Conservation (phyloP, 2,797 vertebrate species). For the Protosalanx chinensis region DNA sequence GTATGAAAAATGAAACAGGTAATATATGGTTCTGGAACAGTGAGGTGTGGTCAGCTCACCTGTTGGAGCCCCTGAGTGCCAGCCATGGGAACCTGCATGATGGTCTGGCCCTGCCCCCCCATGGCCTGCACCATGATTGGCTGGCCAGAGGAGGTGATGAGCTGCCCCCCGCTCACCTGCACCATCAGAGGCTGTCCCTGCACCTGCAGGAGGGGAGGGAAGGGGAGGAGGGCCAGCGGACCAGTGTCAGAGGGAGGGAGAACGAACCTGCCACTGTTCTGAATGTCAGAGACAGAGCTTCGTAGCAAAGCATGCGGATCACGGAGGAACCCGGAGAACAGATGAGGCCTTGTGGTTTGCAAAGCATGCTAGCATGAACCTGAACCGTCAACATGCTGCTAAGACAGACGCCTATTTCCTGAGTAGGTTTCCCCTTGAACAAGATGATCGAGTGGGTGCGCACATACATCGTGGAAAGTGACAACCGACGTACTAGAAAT, state of each 20-base stretch:
- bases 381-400: not conserved
- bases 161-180: constrained; percentile 96
- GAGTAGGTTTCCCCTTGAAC: not conserved
- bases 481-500: no score
- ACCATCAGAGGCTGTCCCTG: constrained; percentile 99
- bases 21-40: not conserved
- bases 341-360: not conserved
- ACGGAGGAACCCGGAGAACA: not conserved
- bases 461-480: no score
- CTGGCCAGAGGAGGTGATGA: constrained; percentile 98
- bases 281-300: constrained; percentile 4
- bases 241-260: not conserved
- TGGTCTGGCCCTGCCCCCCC: constrained; percentile 95
- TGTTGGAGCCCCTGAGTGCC: constrained; percentile 95
- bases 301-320: not conserved
- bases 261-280: not conserved
- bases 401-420: not conserved
- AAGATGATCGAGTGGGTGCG: not conserved
- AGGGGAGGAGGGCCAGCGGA: constrained; percentile 5
- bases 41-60: constrained; percentile 66
- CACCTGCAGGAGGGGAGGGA: constrained; percentile 69
- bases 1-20: not conserved
- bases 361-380: not conserved
- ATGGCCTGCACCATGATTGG: constrained; percentile 99
- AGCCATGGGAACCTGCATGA: constrained; percentile 97